Evolutionary conservation across 2,797 vertebrate species (phyloP).

Genomic region (Hylomyscus alleni): DNA sequence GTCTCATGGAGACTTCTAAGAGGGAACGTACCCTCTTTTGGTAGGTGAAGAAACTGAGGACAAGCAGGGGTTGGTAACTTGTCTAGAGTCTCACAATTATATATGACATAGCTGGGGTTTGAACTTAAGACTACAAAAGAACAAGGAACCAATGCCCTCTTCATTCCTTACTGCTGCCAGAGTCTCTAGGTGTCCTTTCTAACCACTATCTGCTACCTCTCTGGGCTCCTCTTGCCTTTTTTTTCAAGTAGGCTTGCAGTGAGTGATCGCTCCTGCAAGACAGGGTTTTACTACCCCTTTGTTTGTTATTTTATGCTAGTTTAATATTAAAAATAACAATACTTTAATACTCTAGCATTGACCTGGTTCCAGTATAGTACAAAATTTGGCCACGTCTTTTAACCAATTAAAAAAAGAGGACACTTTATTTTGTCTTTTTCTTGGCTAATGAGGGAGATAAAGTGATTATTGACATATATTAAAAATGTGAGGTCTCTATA

Average conservation of each 20-base stretch:
- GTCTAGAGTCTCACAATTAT: not conserved
- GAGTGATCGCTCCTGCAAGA: not conserved
- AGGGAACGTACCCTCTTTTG: not conserved
- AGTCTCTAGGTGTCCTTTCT: not conserved
- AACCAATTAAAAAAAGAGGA: slow-evolving; percentile 29
- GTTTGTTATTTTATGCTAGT: slow-evolving; percentile 23
- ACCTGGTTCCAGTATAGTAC: slow-evolving; percentile 24
- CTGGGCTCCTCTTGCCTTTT: not conserved
- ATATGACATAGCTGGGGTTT: slow-evolving; percentile 46
- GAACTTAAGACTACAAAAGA: not conserved
- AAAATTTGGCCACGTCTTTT: slow-evolving; percentile 34
- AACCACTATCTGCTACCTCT: not conserved
- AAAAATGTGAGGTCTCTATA: not conserved
- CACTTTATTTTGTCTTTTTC: slow-evolving; percentile 35
- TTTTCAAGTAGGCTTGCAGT: not conserved
- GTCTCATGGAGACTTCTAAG: slow-evolving; percentile 30
- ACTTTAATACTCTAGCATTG: not conserved
- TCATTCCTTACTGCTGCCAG: not conserved
- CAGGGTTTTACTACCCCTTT: slow-evolving; percentile 10
- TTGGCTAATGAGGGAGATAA: slow-evolving; percentile 8
- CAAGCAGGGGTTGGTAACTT: not conserved
- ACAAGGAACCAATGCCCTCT: not conserved
- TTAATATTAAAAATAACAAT: slow-evolving; percentile 48
- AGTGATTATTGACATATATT: not conserved
- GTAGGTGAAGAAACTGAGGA: slow-evolving; percentile 4